Conservation (phyloP, 2,797 vertebrate species). For the Cacajao melanocephalus region DNA sequence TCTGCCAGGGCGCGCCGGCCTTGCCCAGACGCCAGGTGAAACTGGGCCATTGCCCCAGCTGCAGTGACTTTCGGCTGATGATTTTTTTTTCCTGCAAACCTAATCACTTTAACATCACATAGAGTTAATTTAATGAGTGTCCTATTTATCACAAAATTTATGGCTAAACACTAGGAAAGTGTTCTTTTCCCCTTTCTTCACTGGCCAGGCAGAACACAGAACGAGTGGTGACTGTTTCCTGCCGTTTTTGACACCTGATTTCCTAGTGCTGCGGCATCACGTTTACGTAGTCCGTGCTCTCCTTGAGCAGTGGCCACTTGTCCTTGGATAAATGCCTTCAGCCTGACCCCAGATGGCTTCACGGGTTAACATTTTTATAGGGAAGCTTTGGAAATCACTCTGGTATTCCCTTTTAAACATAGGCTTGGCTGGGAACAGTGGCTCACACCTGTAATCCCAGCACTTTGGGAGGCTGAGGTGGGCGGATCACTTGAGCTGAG, state of each 20-base stretch:
- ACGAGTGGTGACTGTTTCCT: background rate
- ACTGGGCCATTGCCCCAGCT: background rate
- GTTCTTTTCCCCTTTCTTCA: background rate
- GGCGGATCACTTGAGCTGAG: background rate
- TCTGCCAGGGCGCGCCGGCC: background rate
- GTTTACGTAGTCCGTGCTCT: accelerated
- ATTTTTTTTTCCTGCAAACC: constrained; percentile 19
- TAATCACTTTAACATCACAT: constrained; percentile 1
- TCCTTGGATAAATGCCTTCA: background rate
- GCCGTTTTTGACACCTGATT: accelerated
- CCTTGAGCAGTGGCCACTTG: background rate
- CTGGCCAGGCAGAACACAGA: background rate
- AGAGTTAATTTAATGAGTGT: constrained; percentile 41
- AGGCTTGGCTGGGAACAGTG: background rate
- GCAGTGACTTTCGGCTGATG: background rate
- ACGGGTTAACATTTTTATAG: too few species aligned
- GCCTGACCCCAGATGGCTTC: background rate
- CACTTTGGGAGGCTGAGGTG: background rate
- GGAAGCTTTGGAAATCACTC: background rate
- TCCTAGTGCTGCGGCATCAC: accelerated
- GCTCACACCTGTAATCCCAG: background rate
- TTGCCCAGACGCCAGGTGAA: constrained; percentile 47
- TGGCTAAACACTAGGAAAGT: background rate
- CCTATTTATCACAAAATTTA: constrained; percentile 52
- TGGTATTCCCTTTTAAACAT: background rate